A percentile compares a stretch with the other conserved stretches of the same genome.
phyloP scores from a whole-genome alignment of 2,797 vertebrate species.

The Microchirus variegatus region DNA sequence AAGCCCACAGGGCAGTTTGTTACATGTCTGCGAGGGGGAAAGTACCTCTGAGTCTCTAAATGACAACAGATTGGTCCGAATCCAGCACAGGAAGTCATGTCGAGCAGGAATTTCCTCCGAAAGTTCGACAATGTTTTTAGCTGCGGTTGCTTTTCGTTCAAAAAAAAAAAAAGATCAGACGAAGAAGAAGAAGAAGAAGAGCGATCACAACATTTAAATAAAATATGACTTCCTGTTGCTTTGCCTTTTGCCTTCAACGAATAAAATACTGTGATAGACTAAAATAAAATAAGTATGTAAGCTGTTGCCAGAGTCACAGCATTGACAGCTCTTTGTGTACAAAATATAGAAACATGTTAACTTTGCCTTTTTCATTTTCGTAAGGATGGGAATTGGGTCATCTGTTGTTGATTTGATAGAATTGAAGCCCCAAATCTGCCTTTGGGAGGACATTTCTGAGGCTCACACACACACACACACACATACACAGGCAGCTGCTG shows the following conservation, averaged over 20 bases:
- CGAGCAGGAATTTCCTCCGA: conserved; percentile 65
- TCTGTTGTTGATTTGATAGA: too few relatives aligned
- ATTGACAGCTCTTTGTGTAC: background rate
- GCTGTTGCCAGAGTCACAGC: too few relatives aligned
- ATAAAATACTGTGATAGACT: background rate
- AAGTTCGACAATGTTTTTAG: conserved; percentile 33
- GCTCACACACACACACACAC: too few relatives aligned
- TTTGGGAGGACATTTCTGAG: conserved; percentile 23
- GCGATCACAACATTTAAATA: background rate
- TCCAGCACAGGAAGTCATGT: conserved; percentile 60
- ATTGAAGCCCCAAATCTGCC: too few relatives aligned
- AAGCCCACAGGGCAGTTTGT: conserved; percentile 26
- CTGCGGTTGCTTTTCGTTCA: conserved; percentile 33
- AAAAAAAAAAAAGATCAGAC: conserved; percentile 18
- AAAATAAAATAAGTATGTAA: background rate
- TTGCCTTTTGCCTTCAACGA: background rate
- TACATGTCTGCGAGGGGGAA: conserved; percentile 13
- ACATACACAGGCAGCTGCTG: conserved; percentile 57
- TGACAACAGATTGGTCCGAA: conserved; percentile 10
- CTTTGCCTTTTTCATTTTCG: too few relatives aligned
- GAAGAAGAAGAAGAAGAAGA: too few relatives aligned
- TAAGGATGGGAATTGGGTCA: too few relatives aligned
- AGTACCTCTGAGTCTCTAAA: background rate
- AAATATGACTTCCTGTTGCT: background rate
- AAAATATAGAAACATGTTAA: too few relatives aligned